These are phyloP conservation scores for Epinephelus awoara DNA, from an alignment of 2,797 vertebrate species.

Conservation along the genomic window DNA sequence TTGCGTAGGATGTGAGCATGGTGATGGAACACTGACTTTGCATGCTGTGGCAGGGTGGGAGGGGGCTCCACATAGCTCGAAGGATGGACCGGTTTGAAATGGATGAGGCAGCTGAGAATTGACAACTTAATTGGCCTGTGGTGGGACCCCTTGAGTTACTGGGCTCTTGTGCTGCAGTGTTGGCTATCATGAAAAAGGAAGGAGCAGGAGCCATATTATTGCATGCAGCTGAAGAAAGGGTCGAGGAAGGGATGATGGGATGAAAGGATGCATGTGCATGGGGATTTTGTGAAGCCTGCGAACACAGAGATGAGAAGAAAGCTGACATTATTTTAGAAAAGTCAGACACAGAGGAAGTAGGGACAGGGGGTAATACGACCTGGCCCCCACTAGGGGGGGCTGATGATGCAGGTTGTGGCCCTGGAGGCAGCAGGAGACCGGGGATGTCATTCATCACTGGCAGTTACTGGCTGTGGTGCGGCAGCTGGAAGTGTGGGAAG, in stretches of 20 bases:
- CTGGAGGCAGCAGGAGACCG: neutral
- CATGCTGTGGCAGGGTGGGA: no score
- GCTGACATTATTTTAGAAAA: neutral
- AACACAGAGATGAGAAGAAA: slow-evolving; percentile 2
- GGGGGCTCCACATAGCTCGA: no score
- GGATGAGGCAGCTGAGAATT: no score
- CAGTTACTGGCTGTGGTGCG: no score
- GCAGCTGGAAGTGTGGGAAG: no score
- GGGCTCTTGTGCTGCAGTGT: neutral
- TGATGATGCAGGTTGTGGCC: neutral
- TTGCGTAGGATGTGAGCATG: no score
- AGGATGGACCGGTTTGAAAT: no score
- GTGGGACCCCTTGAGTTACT: no score
- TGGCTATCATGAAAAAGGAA: neutral
- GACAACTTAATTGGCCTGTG: no score
- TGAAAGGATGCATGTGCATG: neutral
- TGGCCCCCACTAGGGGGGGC: no score
- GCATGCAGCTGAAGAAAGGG: neutral
- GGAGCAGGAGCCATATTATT: neutral
- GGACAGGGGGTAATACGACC: neutral
- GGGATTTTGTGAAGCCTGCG: slow-evolving; percentile 5
- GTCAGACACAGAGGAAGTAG: neutral
- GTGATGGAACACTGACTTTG: no score
- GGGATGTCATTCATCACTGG: neutral
- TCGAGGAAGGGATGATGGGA: neutral